phyloP scores from a whole-genome alignment of 2,888 invertebrate species.

The Dusona sp. region DNA sequence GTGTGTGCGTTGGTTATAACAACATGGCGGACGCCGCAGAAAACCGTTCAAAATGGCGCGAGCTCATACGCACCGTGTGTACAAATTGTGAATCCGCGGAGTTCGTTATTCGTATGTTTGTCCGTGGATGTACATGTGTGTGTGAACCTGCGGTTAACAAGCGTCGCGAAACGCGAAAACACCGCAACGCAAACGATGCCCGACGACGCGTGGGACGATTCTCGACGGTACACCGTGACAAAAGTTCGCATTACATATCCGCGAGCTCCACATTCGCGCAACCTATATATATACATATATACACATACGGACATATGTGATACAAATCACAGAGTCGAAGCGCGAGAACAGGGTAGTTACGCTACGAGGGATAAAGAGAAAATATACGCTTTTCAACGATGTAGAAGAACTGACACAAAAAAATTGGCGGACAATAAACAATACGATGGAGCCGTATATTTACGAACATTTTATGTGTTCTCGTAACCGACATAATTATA shows the following conservation, averaged over 20 bases:
- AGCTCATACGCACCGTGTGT: background rate
- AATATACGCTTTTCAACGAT: background rate
- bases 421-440: background rate
- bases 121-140: conserved; percentile 1
- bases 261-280: background rate
- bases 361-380: background rate
- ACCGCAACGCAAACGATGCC: conserved; percentile 33
- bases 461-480: background rate
- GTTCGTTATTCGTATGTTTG: background rate
- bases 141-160: conserved; percentile 35
- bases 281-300: no score
- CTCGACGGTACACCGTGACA: conserved; percentile 1
- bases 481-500: background rate
- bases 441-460: background rate
- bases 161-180: conserved; percentile 48
- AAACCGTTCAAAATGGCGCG: conserved; percentile 8
- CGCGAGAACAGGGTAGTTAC: conserved; percentile 19
- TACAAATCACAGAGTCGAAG: no score
- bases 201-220: conserved; percentile 49
- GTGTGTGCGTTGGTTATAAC: conserved; percentile 1
- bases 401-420: background rate
- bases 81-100: background rate
- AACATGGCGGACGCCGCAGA: conserved; percentile 17
- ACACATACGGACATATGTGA: no score
- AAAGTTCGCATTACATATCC: conserved; percentile 36